Percentiles rank a stretch among this genome's conserved stretches.
Conservation (phyloP, 2,113 vertebrate species). For the Anser brachyrhynchus region DNA sequence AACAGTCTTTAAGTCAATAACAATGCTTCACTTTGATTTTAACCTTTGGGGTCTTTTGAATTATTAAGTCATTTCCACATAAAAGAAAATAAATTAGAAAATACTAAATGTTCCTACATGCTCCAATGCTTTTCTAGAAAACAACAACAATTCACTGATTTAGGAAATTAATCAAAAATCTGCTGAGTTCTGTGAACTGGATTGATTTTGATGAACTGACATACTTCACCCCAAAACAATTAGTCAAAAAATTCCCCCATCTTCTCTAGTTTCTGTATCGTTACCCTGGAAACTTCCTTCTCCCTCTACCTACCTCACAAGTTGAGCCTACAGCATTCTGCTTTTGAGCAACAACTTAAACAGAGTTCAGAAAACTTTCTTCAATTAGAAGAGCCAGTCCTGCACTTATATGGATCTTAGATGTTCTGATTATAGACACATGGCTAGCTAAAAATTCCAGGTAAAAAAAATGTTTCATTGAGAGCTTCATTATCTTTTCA, state of each 20-base stretch:
- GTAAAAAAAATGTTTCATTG: not conserved
- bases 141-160: not conserved
- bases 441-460: not conserved
- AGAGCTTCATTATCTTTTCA: not conserved
- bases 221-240: not conserved
- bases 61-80: constrained; percentile 23
- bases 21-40: constrained; percentile 23
- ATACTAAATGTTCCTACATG: not conserved
- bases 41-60: not conserved
- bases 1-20: not conserved
- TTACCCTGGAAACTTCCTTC: not conserved
- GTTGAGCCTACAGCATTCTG: not conserved
- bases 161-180: not conserved
- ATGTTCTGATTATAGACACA: not conserved
- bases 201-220: not conserved
- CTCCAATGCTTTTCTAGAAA: not conserved
- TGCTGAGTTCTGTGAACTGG: not conserved
- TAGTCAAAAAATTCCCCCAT: not conserved
- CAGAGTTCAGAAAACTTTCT: not conserved
- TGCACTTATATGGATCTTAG: not conserved
- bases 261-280: not conserved
- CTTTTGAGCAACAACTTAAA: not conserved
- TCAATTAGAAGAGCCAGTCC: not conserved
- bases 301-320: not conserved
- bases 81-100: constrained; percentile 5